Evolutionary conservation across 2,888 invertebrate genomes (phyloP).

Genomic region (Chydorus sphaericus): DNA sequence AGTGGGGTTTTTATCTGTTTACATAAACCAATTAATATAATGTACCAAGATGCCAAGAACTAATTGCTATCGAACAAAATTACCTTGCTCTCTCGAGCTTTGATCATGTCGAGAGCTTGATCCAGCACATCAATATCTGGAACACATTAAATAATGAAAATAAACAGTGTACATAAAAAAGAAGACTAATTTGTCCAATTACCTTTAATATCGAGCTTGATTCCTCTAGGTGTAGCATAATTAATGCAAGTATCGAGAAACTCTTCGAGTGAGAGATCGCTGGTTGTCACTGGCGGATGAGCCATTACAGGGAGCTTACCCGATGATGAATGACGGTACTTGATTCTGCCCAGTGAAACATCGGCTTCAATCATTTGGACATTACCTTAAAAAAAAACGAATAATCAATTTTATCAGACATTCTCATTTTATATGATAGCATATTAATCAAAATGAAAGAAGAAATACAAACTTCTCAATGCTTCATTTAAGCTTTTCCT

Average conservation of each 20-base stretch:
- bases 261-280: constrained; percentile 56
- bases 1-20: not conserved
- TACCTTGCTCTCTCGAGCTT: not conserved
- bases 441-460: too few relatives aligned
- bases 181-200: too few relatives aligned
- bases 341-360: constrained; percentile 45
- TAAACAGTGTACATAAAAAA: too few relatives aligned
- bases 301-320: constrained; percentile 49
- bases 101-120: not conserved
- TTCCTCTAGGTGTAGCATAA: constrained; percentile 43
- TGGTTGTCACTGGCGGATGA: constrained; percentile 55
- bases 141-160: too few relatives aligned
- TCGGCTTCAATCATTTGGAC: constrained; percentile 77
- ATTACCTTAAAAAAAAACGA: constrained; percentile 31
- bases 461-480: constrained; percentile 32
- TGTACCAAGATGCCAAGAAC: not conserved
- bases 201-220: constrained; percentile 83
- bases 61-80: not conserved
- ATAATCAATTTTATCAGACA: not conserved
- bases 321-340: not conserved
- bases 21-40: too few relatives aligned
- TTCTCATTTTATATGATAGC: too few relatives aligned
- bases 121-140: not conserved
- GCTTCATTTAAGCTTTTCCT: constrained; percentile 43
- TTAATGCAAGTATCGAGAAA: constrained; percentile 42